Percentiles rank a stretch among this genome's conserved stretches.
These are phyloP conservation scores for Tetragonisca angustula DNA, from an alignment of 2,888 invertebrate species.

Conservation along the genomic window DNA sequence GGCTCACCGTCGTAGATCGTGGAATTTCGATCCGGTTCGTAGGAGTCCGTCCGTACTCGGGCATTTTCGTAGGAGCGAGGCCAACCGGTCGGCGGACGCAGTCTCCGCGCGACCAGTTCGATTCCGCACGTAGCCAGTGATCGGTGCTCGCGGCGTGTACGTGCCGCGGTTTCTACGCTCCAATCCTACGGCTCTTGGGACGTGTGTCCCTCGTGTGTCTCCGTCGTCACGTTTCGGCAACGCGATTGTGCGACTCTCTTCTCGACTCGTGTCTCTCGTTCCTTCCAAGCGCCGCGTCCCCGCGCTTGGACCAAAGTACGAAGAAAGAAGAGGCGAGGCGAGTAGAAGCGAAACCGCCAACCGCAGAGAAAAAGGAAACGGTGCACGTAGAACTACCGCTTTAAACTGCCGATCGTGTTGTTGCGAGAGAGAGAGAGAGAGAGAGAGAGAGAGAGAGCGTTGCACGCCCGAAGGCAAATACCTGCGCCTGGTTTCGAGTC, in stretches of 20 bases:
- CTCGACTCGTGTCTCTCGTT: neutral
- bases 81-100: constrained; percentile 80
- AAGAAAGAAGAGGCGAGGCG: neutral
- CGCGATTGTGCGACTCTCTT: neutral
- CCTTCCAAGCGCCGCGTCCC: neutral
- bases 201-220: constrained; percentile 7
- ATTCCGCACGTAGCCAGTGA: constrained; percentile 77
- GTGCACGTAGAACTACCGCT: constrained; percentile 27
- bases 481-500: constrained; percentile 67
- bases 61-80: constrained; percentile 77
- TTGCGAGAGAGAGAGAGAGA: constrained; percentile 54
- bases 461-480: constrained; percentile 74
- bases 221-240: too few relatives aligned
- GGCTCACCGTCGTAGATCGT: constrained; percentile 52
- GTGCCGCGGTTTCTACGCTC: constrained; percentile 11
- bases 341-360: constrained; percentile 7
- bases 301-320: neutral
- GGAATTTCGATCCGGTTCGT: constrained; percentile 65
- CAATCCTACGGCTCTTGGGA: neutral
- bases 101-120: constrained; percentile 77
- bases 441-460: constrained; percentile 68
- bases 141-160: constrained; percentile 59
- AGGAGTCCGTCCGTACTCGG: constrained; percentile 67
- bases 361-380: constrained; percentile 16
- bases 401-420: constrained; percentile 53